Percentiles rank a stretch among this genome's conserved stretches.
Conservation (phyloP, 2,797 vertebrate species). For the Paratrypauchen microcephalus region DNA sequence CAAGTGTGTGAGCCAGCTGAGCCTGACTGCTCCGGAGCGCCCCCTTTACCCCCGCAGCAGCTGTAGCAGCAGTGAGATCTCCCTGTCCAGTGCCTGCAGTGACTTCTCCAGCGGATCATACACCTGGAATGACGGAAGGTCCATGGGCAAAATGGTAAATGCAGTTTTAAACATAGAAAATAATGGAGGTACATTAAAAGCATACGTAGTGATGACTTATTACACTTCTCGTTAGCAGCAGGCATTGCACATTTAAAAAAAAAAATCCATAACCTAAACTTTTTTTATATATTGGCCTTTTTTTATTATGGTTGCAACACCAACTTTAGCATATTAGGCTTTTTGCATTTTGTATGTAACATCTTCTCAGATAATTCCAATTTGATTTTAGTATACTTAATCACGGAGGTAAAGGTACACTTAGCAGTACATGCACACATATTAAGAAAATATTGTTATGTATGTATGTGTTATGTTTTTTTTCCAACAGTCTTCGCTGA, state of each 20-base stretch:
- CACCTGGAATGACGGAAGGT: slow-evolving; percentile 87
- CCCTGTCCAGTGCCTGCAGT: slow-evolving; percentile 91
- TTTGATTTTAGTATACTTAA: not conserved
- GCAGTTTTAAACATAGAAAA: not conserved
- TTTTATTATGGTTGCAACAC: too few relatives aligned
- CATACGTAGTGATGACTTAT: not conserved
- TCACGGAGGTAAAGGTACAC: not conserved
- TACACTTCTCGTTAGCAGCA: not conserved
- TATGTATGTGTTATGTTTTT: slow-evolving; percentile 1
- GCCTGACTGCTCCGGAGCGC: slow-evolving; percentile 62
- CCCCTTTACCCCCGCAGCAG: slow-evolving; percentile 84
- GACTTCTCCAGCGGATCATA: slow-evolving; percentile 92
- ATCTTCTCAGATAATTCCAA: not conserved
- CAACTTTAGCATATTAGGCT: too few relatives aligned
- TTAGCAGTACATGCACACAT: not conserved
- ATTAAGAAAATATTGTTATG: not conserved
- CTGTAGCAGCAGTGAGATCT: slow-evolving; percentile 91
- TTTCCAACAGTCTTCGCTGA: slow-evolving; percentile 77
- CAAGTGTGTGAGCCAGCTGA: slow-evolving; percentile 84
- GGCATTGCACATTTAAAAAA: not conserved
- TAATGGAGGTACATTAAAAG: not conserved
- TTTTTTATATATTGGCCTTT: too few relatives aligned
- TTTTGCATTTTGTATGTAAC: not conserved
- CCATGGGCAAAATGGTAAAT: slow-evolving; percentile 82
- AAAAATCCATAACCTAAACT: too few relatives aligned